Evolutionary conservation across 1,140 invertebrate species (phyloP).

Genomic region (Sweltsa coloradensis): DNA sequence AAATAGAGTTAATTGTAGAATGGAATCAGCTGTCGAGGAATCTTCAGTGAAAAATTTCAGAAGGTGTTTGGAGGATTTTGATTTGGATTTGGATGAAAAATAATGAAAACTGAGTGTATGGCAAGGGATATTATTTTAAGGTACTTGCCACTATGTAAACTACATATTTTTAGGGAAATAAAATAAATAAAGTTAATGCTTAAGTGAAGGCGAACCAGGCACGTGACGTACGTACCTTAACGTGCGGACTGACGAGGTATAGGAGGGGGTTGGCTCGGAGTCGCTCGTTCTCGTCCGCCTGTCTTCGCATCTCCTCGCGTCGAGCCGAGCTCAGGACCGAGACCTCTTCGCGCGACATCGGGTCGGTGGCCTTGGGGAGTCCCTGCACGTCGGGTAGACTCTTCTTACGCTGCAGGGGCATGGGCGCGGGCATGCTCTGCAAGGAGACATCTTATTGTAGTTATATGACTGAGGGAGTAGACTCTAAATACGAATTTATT

Average conservation of each 20-base stretch:
- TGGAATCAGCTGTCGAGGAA: too few relatives aligned
- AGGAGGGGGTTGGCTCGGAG: slow-evolving; percentile 86
- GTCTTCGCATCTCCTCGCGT: slow-evolving; percentile 81
- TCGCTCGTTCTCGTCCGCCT: slow-evolving; percentile 84
- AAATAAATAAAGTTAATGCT: slow-evolving; percentile 2
- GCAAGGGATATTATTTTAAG: too few relatives aligned
- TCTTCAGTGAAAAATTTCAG: too few relatives aligned
- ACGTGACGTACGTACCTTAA: slow-evolving; percentile 63
- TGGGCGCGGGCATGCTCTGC: slow-evolving; percentile 54
- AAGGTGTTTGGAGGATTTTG: too few relatives aligned
- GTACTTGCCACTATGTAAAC: too few relatives aligned
- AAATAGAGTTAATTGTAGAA: too few relatives aligned
- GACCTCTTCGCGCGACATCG: slow-evolving; percentile 90
- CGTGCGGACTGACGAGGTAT: slow-evolving; percentile 89
- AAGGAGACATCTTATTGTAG: too few relatives aligned
- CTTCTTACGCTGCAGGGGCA: slow-evolving; percentile 77
- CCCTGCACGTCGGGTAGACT: slow-evolving; percentile 86
- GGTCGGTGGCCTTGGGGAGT: slow-evolving; percentile 57
- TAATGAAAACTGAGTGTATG: too few relatives aligned
- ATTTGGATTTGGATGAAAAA: too few relatives aligned
- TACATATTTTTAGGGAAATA: too few relatives aligned
- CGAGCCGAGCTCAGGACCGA: slow-evolving; percentile 83
- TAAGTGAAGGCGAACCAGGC: neutral
- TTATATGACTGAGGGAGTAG: too few relatives aligned
- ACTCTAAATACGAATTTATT: too few relatives aligned